Conservation (phyloP, 2,113 vertebrate species). For the Apistogramma diplotaenia region DNA sequence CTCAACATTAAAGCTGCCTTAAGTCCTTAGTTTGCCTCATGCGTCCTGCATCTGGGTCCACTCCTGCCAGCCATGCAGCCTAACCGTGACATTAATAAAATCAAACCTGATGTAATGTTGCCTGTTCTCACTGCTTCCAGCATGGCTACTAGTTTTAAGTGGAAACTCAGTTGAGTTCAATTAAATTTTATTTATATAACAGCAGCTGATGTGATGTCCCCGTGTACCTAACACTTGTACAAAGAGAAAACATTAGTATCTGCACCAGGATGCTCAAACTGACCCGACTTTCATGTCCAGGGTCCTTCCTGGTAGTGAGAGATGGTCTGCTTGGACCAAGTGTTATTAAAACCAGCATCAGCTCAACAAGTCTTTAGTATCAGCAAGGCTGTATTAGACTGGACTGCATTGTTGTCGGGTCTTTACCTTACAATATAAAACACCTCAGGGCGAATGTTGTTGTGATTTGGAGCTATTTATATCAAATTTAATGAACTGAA, state of each 20-base stretch:
- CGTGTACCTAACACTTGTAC: neutral
- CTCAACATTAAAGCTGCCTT: no score
- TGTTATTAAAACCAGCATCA: neutral
- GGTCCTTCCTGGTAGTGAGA: neutral
- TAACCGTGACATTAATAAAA: no score
- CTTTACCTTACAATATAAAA: no score
- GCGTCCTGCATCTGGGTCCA: no score
- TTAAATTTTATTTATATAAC: neutral
- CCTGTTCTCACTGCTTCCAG: neutral
- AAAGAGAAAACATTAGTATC: neutral
- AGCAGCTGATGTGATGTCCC: neutral
- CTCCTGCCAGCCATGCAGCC: no score
- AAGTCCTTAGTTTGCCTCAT: no score
- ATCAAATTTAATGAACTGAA: no score
- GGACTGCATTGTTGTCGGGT: rapidly evolving
- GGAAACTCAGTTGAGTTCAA: neutral
- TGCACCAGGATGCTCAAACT: neutral
- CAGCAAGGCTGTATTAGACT: neutral
- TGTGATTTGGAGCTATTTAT: no score
- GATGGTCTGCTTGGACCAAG: neutral
- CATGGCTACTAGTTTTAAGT: neutral
- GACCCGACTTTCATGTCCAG: neutral
- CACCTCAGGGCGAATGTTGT: no score
- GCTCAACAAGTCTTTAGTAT: neutral
- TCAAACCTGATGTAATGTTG: neutral